phyloP scores from a whole-genome alignment of 2,113 vertebrate species.

The Trogon surrucura region DNA sequence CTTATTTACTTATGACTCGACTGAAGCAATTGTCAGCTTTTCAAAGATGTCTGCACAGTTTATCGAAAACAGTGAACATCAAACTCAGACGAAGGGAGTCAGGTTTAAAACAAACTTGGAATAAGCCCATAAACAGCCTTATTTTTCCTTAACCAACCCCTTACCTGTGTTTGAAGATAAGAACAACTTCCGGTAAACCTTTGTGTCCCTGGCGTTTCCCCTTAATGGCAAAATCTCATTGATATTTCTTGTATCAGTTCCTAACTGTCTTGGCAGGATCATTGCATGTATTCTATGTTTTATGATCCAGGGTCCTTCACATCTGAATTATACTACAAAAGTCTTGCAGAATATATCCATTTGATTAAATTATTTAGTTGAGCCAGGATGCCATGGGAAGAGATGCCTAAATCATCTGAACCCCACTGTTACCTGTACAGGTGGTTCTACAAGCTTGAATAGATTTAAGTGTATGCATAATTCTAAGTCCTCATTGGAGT shows the following conservation, averaged over 20 bases:
- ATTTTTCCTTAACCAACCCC: not conserved
- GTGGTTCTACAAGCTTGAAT: not conserved
- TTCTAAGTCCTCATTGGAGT: not conserved
- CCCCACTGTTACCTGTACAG: accelerated
- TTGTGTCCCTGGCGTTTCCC: not conserved
- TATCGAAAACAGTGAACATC: not conserved
- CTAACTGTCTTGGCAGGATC: not conserved
- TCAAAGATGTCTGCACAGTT: not conserved
- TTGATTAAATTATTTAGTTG: not conserved
- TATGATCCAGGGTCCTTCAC: not conserved
- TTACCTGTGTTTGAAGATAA: not conserved
- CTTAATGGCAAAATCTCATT: not conserved
- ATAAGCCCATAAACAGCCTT: not conserved
- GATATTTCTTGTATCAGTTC: not conserved
- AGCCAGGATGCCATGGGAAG: not conserved
- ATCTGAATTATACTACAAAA: not conserved
- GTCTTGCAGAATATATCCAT: not conserved
- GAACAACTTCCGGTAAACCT: not conserved
- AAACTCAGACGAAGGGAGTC: not conserved
- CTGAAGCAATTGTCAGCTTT: not conserved
- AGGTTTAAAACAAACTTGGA: not conserved
- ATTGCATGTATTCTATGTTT: not conserved
- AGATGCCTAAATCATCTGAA: not conserved
- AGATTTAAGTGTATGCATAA: not conserved
- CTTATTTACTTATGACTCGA: not conserved